Percentiles rank a stretch among this genome's conserved stretches.
Evolutionary conservation across 2,888 invertebrate genomes (phyloP).

Genomic region (Ornithoptera alexandrae): DNA sequence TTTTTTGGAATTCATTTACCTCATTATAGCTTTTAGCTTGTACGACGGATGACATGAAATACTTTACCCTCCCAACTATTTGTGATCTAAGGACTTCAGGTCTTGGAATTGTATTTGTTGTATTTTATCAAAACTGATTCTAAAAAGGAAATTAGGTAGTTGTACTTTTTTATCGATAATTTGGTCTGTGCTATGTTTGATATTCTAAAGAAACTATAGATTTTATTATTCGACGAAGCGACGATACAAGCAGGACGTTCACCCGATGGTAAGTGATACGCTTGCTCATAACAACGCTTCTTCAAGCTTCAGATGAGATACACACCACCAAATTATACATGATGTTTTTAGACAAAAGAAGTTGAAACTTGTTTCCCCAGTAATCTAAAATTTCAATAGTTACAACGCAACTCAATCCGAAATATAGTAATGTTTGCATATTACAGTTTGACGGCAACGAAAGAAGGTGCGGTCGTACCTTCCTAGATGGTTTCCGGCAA

Average conservation of each 20-base stretch:
- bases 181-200: neutral
- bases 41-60: neutral
- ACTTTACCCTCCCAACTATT: neutral
- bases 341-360: neutral
- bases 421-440: too few species aligned
- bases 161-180: neutral
- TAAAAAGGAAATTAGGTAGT: neutral
- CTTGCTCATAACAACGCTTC: too few species aligned
- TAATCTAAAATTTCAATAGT: too few species aligned
- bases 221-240: neutral
- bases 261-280: too few species aligned
- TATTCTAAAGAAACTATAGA: neutral
- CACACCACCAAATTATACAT: neutral
- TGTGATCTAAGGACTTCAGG: neutral
- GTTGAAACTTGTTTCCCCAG: too few species aligned
- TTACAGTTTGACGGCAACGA: too few species aligned
- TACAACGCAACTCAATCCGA: too few species aligned
- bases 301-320: too few species aligned
- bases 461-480: too few species aligned
- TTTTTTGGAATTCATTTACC: neutral
- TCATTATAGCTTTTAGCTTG: neutral
- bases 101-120: neutral
- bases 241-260: too few species aligned
- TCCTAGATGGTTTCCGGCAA: too few species aligned
- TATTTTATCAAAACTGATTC: neutral